These are phyloP conservation scores for Muscina levida DNA, from an alignment of 2,888 invertebrate genomes.

Conservation along the genomic window DNA sequence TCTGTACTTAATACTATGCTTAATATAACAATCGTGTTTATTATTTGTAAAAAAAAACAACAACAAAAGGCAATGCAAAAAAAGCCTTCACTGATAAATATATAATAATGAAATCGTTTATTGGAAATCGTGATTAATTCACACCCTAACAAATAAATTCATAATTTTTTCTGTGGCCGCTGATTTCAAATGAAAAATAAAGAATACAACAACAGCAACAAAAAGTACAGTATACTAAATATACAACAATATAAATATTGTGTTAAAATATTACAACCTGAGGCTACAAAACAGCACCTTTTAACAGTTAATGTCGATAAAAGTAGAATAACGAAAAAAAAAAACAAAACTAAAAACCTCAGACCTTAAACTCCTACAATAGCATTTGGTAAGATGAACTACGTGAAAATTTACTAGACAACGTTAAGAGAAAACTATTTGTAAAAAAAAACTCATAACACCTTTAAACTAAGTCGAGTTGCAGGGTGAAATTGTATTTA, in stretches of 20 bases:
- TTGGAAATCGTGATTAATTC: slow-evolving; percentile 68
- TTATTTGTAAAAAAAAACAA: slow-evolving; percentile 26
- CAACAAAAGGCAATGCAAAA: slow-evolving; percentile 8
- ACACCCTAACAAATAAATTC: slow-evolving; percentile 62
- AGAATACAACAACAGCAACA: slow-evolving; percentile 19
- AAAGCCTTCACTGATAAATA: slow-evolving; percentile 33
- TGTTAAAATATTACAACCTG: slow-evolving; percentile 64
- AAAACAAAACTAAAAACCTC: slow-evolving; percentile 4
- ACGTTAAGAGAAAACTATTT: slow-evolving; percentile 24
- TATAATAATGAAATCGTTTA: slow-evolving; percentile 64
- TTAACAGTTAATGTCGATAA: slow-evolving; percentile 28
- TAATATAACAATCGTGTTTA: slow-evolving; percentile 59
- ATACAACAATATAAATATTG: slow-evolving; percentile 58
- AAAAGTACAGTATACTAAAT: too few species aligned
- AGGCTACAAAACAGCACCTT: slow-evolving; percentile 52
- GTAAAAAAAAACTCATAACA: slow-evolving; percentile 45
- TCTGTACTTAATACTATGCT: too few species aligned
- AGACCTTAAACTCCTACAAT: slow-evolving; percentile 29
- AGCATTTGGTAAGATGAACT: neutral
- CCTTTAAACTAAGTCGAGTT: slow-evolving; percentile 43
- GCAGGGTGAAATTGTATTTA: slow-evolving; percentile 35
- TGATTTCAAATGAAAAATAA: neutral
- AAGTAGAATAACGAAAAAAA: slow-evolving; percentile 2
- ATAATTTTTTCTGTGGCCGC: slow-evolving; percentile 16
- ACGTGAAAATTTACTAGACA: slow-evolving; percentile 61